Evolutionary conservation across 2,888 invertebrate species (phyloP), one percentile per base, ranked within the genome.

Genomic region (Drosophila macrospina): DNA sequence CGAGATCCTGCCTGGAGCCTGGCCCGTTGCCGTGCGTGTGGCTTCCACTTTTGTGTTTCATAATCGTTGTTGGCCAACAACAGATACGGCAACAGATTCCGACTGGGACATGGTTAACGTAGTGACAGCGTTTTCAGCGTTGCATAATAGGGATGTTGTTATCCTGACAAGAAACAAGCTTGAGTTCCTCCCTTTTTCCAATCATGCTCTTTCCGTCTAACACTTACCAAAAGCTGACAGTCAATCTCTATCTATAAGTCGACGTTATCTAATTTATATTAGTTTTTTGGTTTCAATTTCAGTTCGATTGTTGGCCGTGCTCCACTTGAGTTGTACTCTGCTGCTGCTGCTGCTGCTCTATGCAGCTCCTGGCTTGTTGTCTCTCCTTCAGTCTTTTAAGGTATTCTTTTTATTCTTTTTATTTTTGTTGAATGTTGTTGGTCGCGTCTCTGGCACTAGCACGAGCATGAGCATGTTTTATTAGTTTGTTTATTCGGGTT

Each of bases 401-500:
- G 34, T 77, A 77, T 63, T 77, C 66, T 64, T 60, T 57, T 48
- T 24, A 26, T 32, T 42, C 20, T 34, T 32, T 32, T 32, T 30
- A 28, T 30, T 47, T 47, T 32, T 55, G 55, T 55, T 37, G 36
- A 36, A 51, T 62, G 48, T 66, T 65, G 41, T 61, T 47, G 65
- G 45, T 51, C 37, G 63, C 63, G 62, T 44, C 44, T 55, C 55
- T 48, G 50, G 47, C 65, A 36, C 28, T 0, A 8, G 77, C 71
- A 36, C 28, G 7, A 8, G 77, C 71, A 64, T 76, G 74, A 76
- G 75, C 76, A 82, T 86, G 75, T 89, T 91, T 91, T 91, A 92
- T 91, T 89, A 90, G 91, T 92, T 92, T 92, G 92, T 92, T 92
- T 92, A 92, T 92, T 92, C 90, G 91, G 91, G 90, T 91, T 92